Conservation (phyloP, 2,797 vertebrate species). For the Cryptoblepharus egeriae region DNA sequence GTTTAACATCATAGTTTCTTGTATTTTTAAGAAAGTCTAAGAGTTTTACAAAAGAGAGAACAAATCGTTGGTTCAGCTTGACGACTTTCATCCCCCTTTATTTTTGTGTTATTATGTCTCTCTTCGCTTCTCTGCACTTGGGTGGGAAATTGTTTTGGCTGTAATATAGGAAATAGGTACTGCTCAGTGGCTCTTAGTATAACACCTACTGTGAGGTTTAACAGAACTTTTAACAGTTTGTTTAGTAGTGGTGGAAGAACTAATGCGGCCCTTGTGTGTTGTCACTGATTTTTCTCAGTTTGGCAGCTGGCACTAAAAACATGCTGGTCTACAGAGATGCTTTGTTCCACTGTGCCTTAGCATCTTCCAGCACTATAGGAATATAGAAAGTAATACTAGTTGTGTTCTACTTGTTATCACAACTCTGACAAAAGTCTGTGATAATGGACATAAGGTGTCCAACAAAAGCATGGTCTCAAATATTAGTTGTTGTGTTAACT, state of each 20-base stretch:
- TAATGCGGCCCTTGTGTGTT: slow-evolving; percentile 9
- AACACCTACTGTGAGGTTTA: slow-evolving; percentile 32
- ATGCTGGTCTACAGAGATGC: slow-evolving; percentile 14
- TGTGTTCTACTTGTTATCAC: slow-evolving; percentile 10
- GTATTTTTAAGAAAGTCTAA: slow-evolving; percentile 7
- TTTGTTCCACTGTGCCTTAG: background rate
- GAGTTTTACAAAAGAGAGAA: slow-evolving; percentile 4
- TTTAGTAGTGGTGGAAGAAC: slow-evolving; percentile 34
- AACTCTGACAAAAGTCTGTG: slow-evolving; percentile 20
- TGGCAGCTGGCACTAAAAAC: slow-evolving; percentile 18
- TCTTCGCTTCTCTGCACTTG: slow-evolving; percentile 35
- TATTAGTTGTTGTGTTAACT: slow-evolving; percentile 6
- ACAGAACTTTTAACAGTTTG: slow-evolving; percentile 41
- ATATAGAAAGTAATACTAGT: slow-evolving; percentile 19
- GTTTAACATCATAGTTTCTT: background rate
- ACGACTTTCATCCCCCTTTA: slow-evolving; percentile 10
- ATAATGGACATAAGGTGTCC: slow-evolving; percentile 2
- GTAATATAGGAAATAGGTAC: slow-evolving; percentile 14
- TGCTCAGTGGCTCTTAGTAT: slow-evolving; percentile 15
- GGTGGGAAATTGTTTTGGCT: slow-evolving; percentile 20
- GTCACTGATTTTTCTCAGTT: slow-evolving; percentile 5
- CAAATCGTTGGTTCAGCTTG: slow-evolving; percentile 11
- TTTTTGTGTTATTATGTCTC: slow-evolving; percentile 13
- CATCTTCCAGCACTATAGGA: slow-evolving; percentile 6
- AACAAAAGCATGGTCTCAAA: background rate